Evolutionary conservation across 2,888 invertebrate species (phyloP).

Genomic region (Drosophila crucigera): DNA sequence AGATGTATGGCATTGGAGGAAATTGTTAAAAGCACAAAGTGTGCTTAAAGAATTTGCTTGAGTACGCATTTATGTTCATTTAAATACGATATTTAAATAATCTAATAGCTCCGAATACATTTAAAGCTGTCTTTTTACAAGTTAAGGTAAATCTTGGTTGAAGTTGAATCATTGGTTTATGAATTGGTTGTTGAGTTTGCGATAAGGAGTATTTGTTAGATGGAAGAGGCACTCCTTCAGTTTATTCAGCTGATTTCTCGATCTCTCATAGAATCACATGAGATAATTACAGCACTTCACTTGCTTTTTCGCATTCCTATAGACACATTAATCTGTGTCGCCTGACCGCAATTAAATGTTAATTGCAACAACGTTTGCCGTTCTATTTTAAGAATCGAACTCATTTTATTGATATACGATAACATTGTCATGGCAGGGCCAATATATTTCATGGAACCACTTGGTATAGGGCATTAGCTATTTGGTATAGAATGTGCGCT

Average conservation of each 20-base stretch:
- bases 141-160: neutral
- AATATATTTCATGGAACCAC: conserved; percentile 29
- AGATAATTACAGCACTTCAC: neutral
- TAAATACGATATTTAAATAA: neutral
- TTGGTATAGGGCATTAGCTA: conserved; percentile 14
- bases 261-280: neutral
- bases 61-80: neutral
- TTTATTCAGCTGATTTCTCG: neutral
- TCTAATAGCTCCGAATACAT: neutral
- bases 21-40: neutral
- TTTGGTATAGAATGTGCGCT: conserved; percentile 36
- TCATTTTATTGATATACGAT: conserved; percentile 75
- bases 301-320: conserved; percentile 6
- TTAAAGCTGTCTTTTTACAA: neutral
- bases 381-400: conserved; percentile 56
- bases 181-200: neutral
- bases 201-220: neutral
- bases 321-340: conserved; percentile 66
- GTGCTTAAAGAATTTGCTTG: neutral
- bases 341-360: conserved; percentile 57
- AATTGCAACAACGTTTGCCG: conserved; percentile 65
- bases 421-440: conserved; percentile 64
- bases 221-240: neutral
- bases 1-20: neutral
- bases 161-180: too few species aligned